Evolutionary conservation across 2,797 vertebrate species (phyloP).

Genomic region (Hirundo rustica): DNA sequence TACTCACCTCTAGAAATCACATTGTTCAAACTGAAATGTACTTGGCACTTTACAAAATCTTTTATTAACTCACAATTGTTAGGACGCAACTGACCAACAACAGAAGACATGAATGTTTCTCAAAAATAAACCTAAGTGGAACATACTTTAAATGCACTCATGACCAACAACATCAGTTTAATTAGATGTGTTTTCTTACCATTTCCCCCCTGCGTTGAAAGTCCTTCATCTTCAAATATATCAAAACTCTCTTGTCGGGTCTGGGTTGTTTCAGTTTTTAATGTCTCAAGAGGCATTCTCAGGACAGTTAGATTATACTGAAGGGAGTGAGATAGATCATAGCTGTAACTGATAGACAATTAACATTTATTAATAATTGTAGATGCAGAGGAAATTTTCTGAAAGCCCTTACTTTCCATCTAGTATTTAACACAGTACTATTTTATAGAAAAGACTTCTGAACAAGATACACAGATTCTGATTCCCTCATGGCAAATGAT

Average conservation of each 20-base stretch:
- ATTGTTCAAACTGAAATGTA: constrained; percentile 7
- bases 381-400: neutral
- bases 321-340: constrained; percentile 95
- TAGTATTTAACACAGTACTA: neutral
- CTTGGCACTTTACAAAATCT: neutral
- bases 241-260: constrained; percentile 91
- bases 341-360: constrained; percentile 89
- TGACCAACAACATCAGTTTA: neutral
- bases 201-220: constrained; percentile 85
- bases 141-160: neutral
- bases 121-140: neutral
- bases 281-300: constrained; percentile 84
- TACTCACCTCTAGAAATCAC: constrained; percentile 31
- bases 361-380: constrained; percentile 30
- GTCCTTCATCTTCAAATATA: constrained; percentile 97
- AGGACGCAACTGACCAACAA: neutral
- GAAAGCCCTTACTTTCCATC: neutral
- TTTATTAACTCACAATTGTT: neutral
- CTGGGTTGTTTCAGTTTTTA: constrained; percentile 79
- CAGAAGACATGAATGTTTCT: neutral
- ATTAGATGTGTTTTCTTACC: constrained; percentile 62
- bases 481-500: neutral
- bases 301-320: constrained; percentile 94
- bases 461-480: neutral
- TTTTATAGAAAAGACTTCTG: neutral